These are phyloP conservation scores for Stenichneumon culpator DNA, from an alignment of 2,888 invertebrate genomes.

Conservation along the genomic window DNA sequence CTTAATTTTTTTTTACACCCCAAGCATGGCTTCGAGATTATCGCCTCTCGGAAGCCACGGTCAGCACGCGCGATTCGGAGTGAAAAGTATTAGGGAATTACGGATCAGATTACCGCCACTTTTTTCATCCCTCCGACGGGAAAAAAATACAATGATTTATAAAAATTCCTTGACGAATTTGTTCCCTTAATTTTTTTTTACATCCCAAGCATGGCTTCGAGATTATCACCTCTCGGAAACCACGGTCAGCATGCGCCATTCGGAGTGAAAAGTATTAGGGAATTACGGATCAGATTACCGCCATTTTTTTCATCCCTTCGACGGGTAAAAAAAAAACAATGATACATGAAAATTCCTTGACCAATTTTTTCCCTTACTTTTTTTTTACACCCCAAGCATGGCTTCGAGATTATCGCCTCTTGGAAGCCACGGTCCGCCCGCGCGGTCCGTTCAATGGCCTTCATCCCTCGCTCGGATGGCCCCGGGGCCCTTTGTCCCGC, in stretches of 20 bases:
- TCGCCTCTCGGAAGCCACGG: neutral
- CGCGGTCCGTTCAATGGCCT: constrained; percentile 20
- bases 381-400: neutral
- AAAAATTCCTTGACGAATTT: neutral
- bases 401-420: constrained; percentile 21
- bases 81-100: neutral
- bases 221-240: neutral
- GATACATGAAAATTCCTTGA: neutral
- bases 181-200: constrained; percentile 25
- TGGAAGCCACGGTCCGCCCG: neutral
- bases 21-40: constrained; percentile 29
- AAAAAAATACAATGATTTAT: neutral
- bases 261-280: neutral
- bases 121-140: neutral
- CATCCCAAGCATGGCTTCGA: constrained; percentile 21
- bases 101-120: neutral
- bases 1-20: constrained; percentile 4
- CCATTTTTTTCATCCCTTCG: neutral
- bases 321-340: neutral
- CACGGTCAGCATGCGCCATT: neutral
- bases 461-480: neutral
- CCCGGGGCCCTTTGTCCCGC: constrained; percentile 30
- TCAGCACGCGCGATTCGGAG: neutral
- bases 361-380: constrained; percentile 30
- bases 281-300: neutral